These are phyloP conservation scores for Coelogynopora nodosa DNA, from an alignment of 2,888 invertebrate species.

Conservation along the genomic window DNA sequence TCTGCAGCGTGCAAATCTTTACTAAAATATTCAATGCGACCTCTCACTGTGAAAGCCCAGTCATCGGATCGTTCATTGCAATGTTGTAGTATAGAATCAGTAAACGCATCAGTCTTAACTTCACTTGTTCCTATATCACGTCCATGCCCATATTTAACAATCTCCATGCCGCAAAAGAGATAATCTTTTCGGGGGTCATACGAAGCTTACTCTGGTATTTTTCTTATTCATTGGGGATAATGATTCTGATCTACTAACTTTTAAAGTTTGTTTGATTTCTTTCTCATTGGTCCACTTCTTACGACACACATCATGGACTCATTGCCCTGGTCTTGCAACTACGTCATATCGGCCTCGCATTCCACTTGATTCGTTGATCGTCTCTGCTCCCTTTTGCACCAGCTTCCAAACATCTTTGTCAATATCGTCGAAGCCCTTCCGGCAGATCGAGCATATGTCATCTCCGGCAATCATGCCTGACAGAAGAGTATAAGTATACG, in stretches of 20 bases:
- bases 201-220: neutral
- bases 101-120: neutral
- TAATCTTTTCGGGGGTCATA: neutral
- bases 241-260: neutral
- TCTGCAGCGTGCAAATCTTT: slow-evolving; percentile 5
- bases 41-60: neutral
- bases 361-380: neutral
- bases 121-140: neutral
- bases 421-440: neutral
- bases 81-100: neutral
- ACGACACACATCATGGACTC: neutral
- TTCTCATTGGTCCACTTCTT: neutral
- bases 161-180: neutral
- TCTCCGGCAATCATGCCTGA: neutral
- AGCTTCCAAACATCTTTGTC: neutral
- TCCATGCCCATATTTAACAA: neutral
- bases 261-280: neutral
- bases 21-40: neutral
- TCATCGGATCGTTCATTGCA: neutral
- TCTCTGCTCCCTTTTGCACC: neutral
- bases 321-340: neutral
- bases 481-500: too few species aligned
- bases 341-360: too few species aligned
- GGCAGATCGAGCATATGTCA: neutral
- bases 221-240: neutral